Percentiles rank a stretch among this genome's conserved stretches.
These are phyloP conservation scores for Moxostoma hubbsi DNA, from an alignment of 2,797 vertebrate genomes.

Conservation along the genomic window DNA sequence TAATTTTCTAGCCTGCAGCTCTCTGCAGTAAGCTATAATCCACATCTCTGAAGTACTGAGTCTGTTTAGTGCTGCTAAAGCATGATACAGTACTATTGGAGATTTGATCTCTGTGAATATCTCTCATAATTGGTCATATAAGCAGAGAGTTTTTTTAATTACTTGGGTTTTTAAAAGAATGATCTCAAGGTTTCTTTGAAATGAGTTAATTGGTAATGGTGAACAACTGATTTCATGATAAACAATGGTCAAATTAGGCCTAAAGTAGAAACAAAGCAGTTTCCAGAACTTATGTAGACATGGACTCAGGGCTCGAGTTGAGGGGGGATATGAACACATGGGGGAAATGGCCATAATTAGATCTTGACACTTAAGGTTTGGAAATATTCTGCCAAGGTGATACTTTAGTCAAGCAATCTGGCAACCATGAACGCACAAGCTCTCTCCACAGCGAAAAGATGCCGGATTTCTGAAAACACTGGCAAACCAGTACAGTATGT, in stretches of 20 bases:
- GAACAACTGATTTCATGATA: conserved; percentile 6
- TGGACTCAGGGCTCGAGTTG: too few relatives aligned
- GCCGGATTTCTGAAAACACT: too few relatives aligned
- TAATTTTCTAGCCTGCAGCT: conserved; percentile 35
- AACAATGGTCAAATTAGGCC: conserved; percentile 18
- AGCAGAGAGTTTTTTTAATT: neutral
- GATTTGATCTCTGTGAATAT: neutral
- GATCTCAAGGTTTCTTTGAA: neutral
- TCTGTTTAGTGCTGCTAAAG: too few relatives aligned
- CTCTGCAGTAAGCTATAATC: neutral
- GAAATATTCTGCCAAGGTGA: too few relatives aligned
- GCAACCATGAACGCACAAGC: too few relatives aligned
- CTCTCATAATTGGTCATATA: neutral
- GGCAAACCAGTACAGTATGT: too few relatives aligned
- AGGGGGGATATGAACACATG: too few relatives aligned
- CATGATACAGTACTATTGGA: neutral
- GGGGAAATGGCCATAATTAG: too few relatives aligned
- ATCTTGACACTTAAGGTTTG: too few relatives aligned
- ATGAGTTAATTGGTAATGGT: conserved; percentile 10
- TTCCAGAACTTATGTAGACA: neutral
- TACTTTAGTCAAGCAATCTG: too few relatives aligned
- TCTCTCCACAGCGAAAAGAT: too few relatives aligned
- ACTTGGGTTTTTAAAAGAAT: neutral
- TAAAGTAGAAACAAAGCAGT: neutral
- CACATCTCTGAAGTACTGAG: neutral